Evolutionary conservation across 1,140 invertebrate genomes (phyloP).

Genomic region (Paracyclopina nana): DNA sequence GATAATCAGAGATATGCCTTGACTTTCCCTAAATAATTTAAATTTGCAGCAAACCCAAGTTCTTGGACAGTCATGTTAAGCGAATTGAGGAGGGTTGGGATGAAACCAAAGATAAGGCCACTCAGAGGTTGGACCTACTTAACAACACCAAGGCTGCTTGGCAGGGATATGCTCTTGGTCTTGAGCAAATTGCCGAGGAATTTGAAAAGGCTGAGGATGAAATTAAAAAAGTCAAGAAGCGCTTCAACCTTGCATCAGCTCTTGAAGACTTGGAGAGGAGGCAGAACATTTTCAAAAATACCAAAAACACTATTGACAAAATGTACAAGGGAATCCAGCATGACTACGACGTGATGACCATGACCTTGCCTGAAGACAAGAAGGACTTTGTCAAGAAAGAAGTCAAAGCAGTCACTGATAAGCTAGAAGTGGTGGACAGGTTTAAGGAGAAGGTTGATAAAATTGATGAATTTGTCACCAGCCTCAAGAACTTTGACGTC

Average conservation of each 20-base stretch:
- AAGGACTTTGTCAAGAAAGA: conserved; percentile 22
- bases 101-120: conserved; percentile 21
- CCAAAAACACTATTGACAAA: conserved; percentile 19
- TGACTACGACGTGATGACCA: conserved; percentile 20
- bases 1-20: not conserved
- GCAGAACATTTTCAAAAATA: conserved; percentile 18
- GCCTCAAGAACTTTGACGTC: conserved; percentile 19
- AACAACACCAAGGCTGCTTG: conserved; percentile 21
- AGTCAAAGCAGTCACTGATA: conserved; percentile 20
- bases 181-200: conserved; percentile 19
- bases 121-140: conserved; percentile 15
- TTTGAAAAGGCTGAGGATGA: conserved; percentile 21
- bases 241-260: conserved; percentile 20
- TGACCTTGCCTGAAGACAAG: conserved; percentile 21
- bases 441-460: conserved; percentile 20
- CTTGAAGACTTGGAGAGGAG: conserved; percentile 19
- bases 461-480: conserved; percentile 19
- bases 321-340: conserved; percentile 19
- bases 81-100: conserved; percentile 21
- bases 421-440: conserved; percentile 19
- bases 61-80: conserved; percentile 20
- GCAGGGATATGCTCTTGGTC: conserved; percentile 21
- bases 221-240: conserved; percentile 21
- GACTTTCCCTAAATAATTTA: not conserved
- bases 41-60: conserved; percentile 19